Evolutionary conservation across 2,113 vertebrate species (phyloP).

Genomic region (Alosa alosa): DNA sequence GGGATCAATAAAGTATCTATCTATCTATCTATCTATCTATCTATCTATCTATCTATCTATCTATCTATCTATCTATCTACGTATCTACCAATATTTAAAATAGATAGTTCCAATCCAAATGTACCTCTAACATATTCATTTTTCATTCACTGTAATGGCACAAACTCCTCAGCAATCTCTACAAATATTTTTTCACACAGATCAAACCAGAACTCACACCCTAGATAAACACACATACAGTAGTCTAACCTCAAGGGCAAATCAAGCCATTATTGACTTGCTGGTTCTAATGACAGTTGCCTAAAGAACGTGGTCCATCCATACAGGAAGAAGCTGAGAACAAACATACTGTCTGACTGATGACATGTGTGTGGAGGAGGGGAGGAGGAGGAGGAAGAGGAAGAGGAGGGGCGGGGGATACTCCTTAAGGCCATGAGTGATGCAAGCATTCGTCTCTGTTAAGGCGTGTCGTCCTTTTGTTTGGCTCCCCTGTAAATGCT

Average conservation of each 20-base stretch:
- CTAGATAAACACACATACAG: neutral
- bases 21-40: too few relatives aligned
- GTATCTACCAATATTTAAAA: neutral
- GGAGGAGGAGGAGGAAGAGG: neutral
- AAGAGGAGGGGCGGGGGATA: neutral
- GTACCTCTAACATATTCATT: neutral
- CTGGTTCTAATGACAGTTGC: neutral
- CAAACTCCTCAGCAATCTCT: neutral
- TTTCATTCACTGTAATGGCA: neutral
- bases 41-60: too few relatives aligned
- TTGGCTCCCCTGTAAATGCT: conserved; percentile 13
- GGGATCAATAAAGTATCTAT: too few relatives aligned
- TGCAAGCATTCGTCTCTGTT: conserved; percentile 2
- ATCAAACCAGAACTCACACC: neutral
- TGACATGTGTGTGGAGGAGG: neutral
- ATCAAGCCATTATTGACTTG: conserved; percentile 2
- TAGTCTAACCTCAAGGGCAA: neutral
- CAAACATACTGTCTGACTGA: conserved; percentile 1
- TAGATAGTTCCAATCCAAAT: neutral
- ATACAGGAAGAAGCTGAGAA: neutral
- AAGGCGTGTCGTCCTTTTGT: neutral
- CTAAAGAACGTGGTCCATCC: neutral
- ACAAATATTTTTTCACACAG: neutral
- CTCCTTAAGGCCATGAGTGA: neutral
- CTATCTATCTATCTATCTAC: too few relatives aligned